A percentile compares a stretch with the other conserved stretches of the same genome.
Conservation (phyloP, 2,888 invertebrate species). For the Oscheius sp. region DNA sequence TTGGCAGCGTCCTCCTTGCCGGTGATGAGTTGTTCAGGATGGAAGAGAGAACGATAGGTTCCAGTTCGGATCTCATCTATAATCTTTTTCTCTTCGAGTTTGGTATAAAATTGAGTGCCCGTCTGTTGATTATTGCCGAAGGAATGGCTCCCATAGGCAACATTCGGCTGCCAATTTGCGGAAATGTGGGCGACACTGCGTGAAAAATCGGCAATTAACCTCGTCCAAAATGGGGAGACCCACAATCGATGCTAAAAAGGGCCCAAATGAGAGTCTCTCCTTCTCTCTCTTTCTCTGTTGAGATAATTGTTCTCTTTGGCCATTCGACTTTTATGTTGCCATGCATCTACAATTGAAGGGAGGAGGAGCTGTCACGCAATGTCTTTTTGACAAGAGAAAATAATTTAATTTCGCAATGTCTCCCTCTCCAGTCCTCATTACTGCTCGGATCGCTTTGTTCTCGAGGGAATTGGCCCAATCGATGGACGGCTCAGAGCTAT, state of each 20-base stretch:
- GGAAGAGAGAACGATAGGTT: conserved; percentile 88
- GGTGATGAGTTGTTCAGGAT: conserved; percentile 85
- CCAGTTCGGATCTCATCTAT: conserved; percentile 73
- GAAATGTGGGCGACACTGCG: conserved; percentile 22
- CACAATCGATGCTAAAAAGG: too few species aligned
- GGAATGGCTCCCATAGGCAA: conserved; percentile 2
- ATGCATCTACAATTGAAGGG: conserved; percentile 8
- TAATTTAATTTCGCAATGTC: conserved; percentile 15
- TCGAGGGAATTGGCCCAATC: conserved; percentile 13
- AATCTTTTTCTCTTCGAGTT: too few species aligned
- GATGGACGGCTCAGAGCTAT: neutral
- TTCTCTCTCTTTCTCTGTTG: neutral
- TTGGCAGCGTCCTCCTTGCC: conserved; percentile 74
- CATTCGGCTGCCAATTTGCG: conserved; percentile 17
- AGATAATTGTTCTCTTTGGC: conserved; percentile 3
- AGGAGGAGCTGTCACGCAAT: neutral
- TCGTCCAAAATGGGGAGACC: too few species aligned
- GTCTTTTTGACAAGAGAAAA: neutral
- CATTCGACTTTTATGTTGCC: conserved; percentile 15
- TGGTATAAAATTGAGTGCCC: too few species aligned
- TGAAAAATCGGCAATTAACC: conserved; percentile 28
- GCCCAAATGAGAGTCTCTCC: neutral
- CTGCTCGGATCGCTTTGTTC: conserved; percentile 19
- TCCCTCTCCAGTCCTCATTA: conserved; percentile 7
- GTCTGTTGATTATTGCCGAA: neutral